Evolutionary conservation across 2,797 vertebrate species (phyloP).

Genomic region (Scolopax rusticola): DNA sequence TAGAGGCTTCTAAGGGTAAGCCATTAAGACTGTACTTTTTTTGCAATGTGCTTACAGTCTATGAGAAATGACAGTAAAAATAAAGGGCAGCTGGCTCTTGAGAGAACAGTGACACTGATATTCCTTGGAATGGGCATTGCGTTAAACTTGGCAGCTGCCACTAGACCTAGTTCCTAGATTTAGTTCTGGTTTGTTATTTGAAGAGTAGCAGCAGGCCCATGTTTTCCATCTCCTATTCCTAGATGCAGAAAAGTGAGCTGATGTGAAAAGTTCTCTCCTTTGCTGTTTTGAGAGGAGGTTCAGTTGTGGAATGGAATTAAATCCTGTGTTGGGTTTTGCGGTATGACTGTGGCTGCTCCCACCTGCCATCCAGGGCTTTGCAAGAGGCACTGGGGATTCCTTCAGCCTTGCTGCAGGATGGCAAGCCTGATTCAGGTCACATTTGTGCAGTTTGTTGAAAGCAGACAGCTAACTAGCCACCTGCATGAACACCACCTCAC

Average conservation of each 20-base stretch:
- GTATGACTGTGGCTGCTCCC: background rate
- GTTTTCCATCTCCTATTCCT: background rate
- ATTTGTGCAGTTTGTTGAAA: background rate
- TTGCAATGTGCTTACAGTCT: background rate
- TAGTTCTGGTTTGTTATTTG: background rate
- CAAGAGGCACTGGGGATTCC: background rate
- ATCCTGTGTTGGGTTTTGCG: fast-evolving
- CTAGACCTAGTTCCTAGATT: background rate
- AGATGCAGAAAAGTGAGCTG: background rate
- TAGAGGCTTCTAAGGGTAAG: background rate
- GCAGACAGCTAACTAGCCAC: background rate
- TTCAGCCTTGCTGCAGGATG: background rate
- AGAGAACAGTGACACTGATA: background rate
- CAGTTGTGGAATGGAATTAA: background rate
- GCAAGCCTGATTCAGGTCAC: background rate
- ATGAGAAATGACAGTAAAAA: background rate
- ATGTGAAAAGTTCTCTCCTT: background rate
- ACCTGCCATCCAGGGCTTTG: background rate
- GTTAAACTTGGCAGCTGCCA: background rate
- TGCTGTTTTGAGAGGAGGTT: background rate
- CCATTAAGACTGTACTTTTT: background rate
- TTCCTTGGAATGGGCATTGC: background rate
- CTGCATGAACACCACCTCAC: fast-evolving
- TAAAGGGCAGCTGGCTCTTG: background rate
- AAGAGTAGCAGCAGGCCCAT: background rate